Evolutionary conservation across 2,113 vertebrate genomes (phyloP).

Genomic region (Patagioenas fasciata): DNA sequence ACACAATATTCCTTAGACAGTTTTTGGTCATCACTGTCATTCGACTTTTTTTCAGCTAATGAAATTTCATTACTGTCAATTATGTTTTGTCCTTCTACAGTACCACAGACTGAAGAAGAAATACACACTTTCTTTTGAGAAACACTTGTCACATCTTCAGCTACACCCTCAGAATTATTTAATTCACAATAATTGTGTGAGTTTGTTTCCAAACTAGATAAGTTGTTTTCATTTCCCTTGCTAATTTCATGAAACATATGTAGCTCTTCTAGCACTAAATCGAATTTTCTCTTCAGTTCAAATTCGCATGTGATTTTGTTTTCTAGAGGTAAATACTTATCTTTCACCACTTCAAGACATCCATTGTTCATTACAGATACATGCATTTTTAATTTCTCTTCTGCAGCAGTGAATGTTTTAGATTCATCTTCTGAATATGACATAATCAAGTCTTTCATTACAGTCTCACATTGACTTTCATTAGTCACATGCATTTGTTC

Average conservation of each 20-base stretch:
- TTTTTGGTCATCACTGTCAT: slow-evolving; percentile 23
- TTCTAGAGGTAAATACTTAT: slow-evolving; percentile 66
- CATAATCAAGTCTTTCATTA: slow-evolving; percentile 66
- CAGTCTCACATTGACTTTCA: slow-evolving; percentile 49
- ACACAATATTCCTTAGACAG: background rate
- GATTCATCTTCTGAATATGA: slow-evolving; percentile 64
- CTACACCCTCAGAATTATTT: background rate
- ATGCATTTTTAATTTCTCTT: slow-evolving; percentile 60
- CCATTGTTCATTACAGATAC: slow-evolving; percentile 55
- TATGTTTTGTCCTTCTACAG: background rate
- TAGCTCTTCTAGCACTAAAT: slow-evolving; percentile 85
- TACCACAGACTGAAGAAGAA: slow-evolving; percentile 10
- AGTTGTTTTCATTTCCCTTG: slow-evolving; percentile 61
- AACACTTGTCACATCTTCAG: slow-evolving; percentile 32
- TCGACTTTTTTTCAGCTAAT: slow-evolving; percentile 43
- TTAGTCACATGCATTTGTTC: slow-evolving; percentile 38
- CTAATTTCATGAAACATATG: slow-evolving; percentile 82
- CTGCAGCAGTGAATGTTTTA: slow-evolving; percentile 38
- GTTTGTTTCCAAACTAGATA: slow-evolving; percentile 48
- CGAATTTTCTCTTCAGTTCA: slow-evolving; percentile 82
- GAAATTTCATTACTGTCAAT: background rate
- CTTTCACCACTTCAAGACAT: slow-evolving; percentile 50
- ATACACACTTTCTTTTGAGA: background rate
- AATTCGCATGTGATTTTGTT: slow-evolving; percentile 57
- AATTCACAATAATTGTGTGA: background rate